Evolutionary conservation across 2,888 invertebrate species (phyloP), one percentile per base, ranked within the genome.

Genomic region (Tricholauxania praeusta): DNA sequence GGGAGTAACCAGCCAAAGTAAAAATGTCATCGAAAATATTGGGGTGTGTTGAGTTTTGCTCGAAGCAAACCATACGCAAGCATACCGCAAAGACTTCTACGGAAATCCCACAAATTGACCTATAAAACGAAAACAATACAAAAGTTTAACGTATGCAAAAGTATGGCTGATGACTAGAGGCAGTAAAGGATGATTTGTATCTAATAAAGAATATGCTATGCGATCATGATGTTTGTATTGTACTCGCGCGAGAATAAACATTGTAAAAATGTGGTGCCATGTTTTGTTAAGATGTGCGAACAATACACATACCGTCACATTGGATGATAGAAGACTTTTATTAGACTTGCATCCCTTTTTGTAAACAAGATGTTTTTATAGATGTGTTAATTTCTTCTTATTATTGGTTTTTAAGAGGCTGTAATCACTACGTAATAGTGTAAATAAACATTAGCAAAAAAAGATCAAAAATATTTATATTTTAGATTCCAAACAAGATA

Each of bases 311-410:
- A 59, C 57, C 59, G 68, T 69, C 49, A 51, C 49, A 32, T 49
- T 49, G 39, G 49, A 32, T 77, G 78, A 78, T 78, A 77, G 70
- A 76, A 77, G 73, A 74, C 76, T 76, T 76, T 74, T 77, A 74
- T 75, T 78, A 59, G 73, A 64, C 69, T 62, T 68, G 79, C 79
- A 80, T 77, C 79, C 74, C 66, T 51, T 64, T 71, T 28, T 17
- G 47, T 55, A 60, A 32, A 67, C 47, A 55, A 53, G 74, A 73
- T 82, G 79, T 82, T 80, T 83, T 83, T 82, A 81, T 81, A 79
- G 81, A 81, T 81, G 75, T 76, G 82, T 81, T 82, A 82, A 82
- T 79, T 81, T 81, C 78, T 76, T 75, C 80, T 82, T 81, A 79
- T 82, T 82, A 78, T 81, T 79, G 76, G 72, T 76, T 60, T 72